These are phyloP conservation scores for Plebejus melissa DNA, from an alignment of 2,888 invertebrate genomes.

Conservation along the genomic window DNA sequence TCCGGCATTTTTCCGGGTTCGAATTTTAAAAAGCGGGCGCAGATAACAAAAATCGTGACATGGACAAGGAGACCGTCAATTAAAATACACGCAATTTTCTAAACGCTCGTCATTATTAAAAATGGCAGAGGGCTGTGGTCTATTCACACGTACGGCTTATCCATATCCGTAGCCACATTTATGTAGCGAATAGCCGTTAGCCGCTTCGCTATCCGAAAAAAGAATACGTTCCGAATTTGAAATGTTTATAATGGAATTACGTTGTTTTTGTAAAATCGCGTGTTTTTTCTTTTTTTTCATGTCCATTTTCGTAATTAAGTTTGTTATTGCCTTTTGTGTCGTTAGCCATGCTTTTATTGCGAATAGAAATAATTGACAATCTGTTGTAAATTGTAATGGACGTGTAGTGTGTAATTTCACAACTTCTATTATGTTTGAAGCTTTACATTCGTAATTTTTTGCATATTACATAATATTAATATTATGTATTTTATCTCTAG, in stretches of 20 bases:
- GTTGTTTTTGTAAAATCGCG: background rate
- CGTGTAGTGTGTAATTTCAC: background rate
- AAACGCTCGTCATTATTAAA: slow-evolving; percentile 14
- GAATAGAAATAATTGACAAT: slow-evolving; percentile 4
- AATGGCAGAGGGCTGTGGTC: background rate
- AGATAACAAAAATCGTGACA: slow-evolving; percentile 1
- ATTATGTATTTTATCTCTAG: no score
- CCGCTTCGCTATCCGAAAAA: background rate
- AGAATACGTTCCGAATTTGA: background rate
- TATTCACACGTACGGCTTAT: background rate
- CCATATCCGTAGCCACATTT: background rate
- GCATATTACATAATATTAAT: background rate
- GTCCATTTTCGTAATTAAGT: slow-evolving; percentile 6
- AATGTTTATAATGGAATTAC: slow-evolving; percentile 8
- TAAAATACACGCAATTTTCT: slow-evolving; percentile 10
- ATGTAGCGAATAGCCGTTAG: background rate
- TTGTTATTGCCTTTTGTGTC: slow-evolving; percentile 17
- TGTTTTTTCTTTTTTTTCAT: background rate
- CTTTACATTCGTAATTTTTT: background rate
- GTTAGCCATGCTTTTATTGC: slow-evolving; percentile 1
- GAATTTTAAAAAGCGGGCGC: slow-evolving; percentile 7
- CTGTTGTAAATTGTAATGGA: slow-evolving; percentile 7
- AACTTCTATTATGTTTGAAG: background rate
- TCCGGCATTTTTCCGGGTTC: slow-evolving; percentile 10
- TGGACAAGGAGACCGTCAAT: slow-evolving; percentile 14